A percentile compares a stretch with the other conserved stretches of the same genome.
Conservation (phyloP, 2,888 invertebrate genomes). For the Zaprionus lineosus region DNA sequence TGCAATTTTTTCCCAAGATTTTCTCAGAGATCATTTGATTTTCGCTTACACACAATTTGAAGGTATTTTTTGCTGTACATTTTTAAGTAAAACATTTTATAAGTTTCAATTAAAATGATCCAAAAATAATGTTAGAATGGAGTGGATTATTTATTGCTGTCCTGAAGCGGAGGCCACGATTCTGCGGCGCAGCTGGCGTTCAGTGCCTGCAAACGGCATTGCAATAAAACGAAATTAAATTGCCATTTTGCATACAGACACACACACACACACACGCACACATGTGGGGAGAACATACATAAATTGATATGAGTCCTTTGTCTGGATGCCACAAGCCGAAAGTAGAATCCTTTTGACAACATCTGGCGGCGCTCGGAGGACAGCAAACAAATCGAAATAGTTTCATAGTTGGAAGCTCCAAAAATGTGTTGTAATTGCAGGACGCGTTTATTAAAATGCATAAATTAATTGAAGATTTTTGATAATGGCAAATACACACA, state of each 20-base stretch:
- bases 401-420: conserved; percentile 36
- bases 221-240: conserved; percentile 76
- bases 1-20: no score
- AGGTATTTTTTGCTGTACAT: no score
- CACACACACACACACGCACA: conserved; percentile 3
- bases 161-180: conserved; percentile 9
- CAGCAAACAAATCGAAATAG: conserved; percentile 40
- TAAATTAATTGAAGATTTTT: conserved; percentile 70
- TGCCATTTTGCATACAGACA: conserved; percentile 70
- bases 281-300: no score
- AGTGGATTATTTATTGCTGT: conserved; percentile 59
- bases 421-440: conserved; percentile 71
- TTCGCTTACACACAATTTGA: no score
- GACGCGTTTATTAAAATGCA: conserved; percentile 79
- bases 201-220: conserved; percentile 65
- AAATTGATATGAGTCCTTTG: conserved; percentile 61
- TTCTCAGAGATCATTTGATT: no score
- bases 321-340: conserved; percentile 38
- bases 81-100: no score
- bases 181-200: conserved; percentile 56
- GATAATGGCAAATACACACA: background rate
- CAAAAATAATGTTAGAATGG: conserved; percentile 6
- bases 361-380: conserved; percentile 44
- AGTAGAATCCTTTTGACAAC: conserved; percentile 69
- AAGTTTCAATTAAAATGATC: no score